phyloP scores from a whole-genome alignment of 2,797 vertebrate species.

The Onychomys arenicola region DNA sequence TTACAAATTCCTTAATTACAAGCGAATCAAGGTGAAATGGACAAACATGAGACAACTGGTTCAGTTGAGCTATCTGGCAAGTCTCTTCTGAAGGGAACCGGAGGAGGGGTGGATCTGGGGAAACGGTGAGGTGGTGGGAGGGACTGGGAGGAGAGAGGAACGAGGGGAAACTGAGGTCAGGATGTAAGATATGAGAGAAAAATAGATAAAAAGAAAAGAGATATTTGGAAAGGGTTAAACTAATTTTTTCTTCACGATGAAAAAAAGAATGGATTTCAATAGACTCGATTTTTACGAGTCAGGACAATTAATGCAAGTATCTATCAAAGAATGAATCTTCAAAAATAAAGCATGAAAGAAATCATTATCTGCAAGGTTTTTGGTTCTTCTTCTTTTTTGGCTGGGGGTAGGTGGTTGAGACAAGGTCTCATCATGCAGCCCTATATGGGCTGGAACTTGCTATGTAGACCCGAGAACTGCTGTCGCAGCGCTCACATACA shows the following conservation, averaged over 20 bases:
- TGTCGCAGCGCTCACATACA: neutral
- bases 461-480: neutral
- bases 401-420: neutral
- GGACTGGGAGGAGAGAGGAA: neutral
- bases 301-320: constrained; percentile 20
- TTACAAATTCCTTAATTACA: constrained; percentile 54
- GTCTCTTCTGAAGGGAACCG: neutral
- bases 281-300: constrained; percentile 11
- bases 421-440: neutral
- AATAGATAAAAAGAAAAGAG: neutral
- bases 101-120: neutral
- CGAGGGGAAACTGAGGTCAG: neutral
- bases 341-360: constrained; percentile 61
- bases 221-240: constrained; percentile 20
- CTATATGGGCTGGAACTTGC: neutral
- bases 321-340: constrained; percentile 28
- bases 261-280: constrained; percentile 25
- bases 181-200: neutral
- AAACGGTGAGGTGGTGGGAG: neutral
- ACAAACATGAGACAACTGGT: neutral
- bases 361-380: constrained; percentile 15
- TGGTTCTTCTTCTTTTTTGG: neutral
- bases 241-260: constrained; percentile 10
- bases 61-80: neutral
- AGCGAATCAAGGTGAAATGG: neutral